Percentiles rank a stretch among this genome's conserved stretches.
Evolutionary conservation across 2,888 invertebrate species (phyloP).

Genomic region (Alsophila aescularia): DNA sequence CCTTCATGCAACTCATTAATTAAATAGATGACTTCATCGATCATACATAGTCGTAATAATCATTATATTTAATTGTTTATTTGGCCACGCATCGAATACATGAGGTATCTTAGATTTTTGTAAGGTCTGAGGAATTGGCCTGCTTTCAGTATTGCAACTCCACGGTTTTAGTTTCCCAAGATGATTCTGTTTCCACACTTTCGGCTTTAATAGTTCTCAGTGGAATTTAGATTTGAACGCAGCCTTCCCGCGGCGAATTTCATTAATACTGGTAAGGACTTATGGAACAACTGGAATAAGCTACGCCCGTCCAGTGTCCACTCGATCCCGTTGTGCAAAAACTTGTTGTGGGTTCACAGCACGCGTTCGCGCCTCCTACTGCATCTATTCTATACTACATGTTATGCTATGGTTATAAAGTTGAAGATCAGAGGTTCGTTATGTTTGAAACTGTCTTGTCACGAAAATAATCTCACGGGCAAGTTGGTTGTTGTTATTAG

Average conservation of each 20-base stretch:
- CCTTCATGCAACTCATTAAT: not conserved
- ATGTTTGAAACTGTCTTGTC: no score
- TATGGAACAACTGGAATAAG: not conserved
- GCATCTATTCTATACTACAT: not conserved
- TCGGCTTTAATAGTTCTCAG: not conserved
- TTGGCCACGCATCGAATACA: no score
- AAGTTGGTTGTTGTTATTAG: no score
- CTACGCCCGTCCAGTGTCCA: slow-evolving; percentile 4
- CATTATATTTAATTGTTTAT: no score
- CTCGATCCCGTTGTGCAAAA: slow-evolving; percentile 4
- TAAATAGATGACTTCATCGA: not conserved
- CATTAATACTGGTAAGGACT: not conserved
- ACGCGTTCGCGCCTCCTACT: slow-evolving; percentile 19
- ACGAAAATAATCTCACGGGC: no score
- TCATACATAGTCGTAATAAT: no score
- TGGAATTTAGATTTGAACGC: not conserved
- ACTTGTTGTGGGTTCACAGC: slow-evolving; percentile 12
- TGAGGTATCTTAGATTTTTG: no score
- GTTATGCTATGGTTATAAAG: not conserved
- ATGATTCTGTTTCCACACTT: no score
- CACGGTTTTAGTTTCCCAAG: no score
- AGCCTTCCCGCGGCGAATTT: not conserved
- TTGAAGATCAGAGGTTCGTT: no score
- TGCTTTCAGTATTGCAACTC: no score
- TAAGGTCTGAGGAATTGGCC: no score